Percentiles rank a stretch among this genome's conserved stretches.
phyloP scores from a whole-genome alignment of 2,797 vertebrate species.

The Malacoctenus gilli region DNA sequence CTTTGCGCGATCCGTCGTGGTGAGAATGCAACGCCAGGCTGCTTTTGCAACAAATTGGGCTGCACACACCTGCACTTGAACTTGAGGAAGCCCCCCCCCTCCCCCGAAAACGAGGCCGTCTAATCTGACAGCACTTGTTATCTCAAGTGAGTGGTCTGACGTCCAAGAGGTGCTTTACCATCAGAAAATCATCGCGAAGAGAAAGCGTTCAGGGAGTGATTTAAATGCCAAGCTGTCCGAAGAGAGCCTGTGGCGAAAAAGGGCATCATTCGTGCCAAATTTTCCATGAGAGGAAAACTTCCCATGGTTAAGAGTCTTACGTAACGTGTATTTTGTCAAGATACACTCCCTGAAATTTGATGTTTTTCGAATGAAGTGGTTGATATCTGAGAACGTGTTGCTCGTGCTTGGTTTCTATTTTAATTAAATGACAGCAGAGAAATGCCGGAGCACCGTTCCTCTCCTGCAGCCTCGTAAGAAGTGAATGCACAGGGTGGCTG shows the following conservation, averaged over 20 bases:
- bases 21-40: no score
- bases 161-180: conserved; percentile 21
- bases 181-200: conserved; percentile 35
- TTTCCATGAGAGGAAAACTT: conserved; percentile 69
- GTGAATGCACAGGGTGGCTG: conserved; percentile 24
- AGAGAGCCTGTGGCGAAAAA: conserved; percentile 52
- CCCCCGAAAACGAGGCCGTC: not conserved
- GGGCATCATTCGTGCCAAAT: conserved; percentile 53
- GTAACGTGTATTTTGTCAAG: conserved; percentile 45
- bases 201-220: conserved; percentile 56
- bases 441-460: conserved; percentile 15
- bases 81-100: conserved; percentile 9
- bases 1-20: conserved; percentile 5
- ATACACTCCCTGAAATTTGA: conserved; percentile 16
- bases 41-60: not conserved
- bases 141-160: conserved; percentile 17
- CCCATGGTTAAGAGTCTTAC: conserved; percentile 58
- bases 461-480: conserved; percentile 27
- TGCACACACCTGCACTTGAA: not conserved
- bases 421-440: conserved; percentile 35
- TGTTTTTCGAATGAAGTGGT: conserved; percentile 14
- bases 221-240: conserved; percentile 59
- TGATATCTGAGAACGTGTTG: conserved; percentile 35
- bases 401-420: conserved; percentile 33
- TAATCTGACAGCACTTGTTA: conserved; percentile 22